A percentile compares a stretch with the other conserved stretches of the same genome.
Conservation (phyloP, 1,140 invertebrate species). For the Charaxes varanes region DNA sequence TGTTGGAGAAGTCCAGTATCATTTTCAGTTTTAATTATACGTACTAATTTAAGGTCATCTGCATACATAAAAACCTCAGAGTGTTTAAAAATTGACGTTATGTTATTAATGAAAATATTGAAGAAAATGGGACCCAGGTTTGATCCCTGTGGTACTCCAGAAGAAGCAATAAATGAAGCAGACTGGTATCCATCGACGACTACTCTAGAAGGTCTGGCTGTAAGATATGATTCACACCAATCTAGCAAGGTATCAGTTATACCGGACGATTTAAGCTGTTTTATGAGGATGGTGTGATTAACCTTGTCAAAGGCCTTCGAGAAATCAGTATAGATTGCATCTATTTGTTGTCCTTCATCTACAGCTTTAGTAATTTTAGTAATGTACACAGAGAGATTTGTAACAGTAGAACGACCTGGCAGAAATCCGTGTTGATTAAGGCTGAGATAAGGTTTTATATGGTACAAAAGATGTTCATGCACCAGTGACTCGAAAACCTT, state of each 20-base stretch:
- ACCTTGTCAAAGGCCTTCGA: conserved; percentile 5
- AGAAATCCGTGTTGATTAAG: conserved; percentile 2
- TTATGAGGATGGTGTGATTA: conserved; percentile 2
- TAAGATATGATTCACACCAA: conserved; percentile 5
- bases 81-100: conserved; percentile 1
- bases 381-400: neutral
- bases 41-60: conserved; percentile 6
- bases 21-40: neutral
- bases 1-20: conserved; percentile 1
- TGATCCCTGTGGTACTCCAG: conserved; percentile 4
- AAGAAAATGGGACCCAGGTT: conserved; percentile 2
- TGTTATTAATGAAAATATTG: conserved; percentile 6
- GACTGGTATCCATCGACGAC: conserved; percentile 2
- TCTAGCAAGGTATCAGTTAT: neutral
- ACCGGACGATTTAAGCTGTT: neutral
- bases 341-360: neutral
- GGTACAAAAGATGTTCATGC: conserved; percentile 4
- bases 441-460: conserved; percentile 3
- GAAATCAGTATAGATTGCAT: too few relatives aligned
- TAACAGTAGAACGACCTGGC: conserved; percentile 1
- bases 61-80: conserved; percentile 1
- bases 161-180: neutral
- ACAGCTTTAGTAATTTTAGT: neutral
- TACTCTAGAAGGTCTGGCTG: neutral
- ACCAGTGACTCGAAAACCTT: conserved; percentile 2